A percentile compares a stretch with the other conserved stretches of the same genome.
Conservation (phyloP, 2,797 vertebrate species). For the Megaceryle alcyon region DNA sequence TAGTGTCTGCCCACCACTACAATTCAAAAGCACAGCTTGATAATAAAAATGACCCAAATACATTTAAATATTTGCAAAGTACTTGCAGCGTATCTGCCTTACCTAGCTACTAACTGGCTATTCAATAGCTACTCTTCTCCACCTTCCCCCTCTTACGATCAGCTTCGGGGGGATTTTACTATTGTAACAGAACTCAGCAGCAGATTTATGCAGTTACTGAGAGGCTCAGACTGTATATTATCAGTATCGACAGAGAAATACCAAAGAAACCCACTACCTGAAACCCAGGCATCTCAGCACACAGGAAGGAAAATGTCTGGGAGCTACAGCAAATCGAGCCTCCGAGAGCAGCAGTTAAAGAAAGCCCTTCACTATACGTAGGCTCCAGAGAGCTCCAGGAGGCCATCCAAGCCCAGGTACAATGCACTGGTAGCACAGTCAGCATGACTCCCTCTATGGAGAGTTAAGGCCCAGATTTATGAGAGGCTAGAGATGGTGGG, state of each 20-base stretch:
- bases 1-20: neutral
- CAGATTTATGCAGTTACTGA: slow-evolving; percentile 44
- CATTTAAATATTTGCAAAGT: neutral
- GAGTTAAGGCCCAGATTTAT: neutral
- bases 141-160: neutral
- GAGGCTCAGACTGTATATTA: neutral
- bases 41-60: neutral
- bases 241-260: neutral
- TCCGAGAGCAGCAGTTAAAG: neutral
- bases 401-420: neutral
- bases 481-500: neutral
- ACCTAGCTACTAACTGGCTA: neutral
- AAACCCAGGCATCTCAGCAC: neutral
- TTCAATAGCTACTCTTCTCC: neutral
- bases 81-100: neutral
- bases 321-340: neutral
- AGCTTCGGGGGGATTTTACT: slow-evolving; percentile 49
- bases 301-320: neutral
- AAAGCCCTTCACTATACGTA: neutral
- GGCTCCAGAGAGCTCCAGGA: neutral
- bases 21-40: neutral
- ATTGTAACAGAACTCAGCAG: slow-evolving; percentile 38
- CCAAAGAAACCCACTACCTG: neutral
- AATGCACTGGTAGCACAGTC: neutral
- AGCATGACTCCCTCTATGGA: neutral